Percentiles rank a stretch among this genome's conserved stretches.
These are phyloP conservation scores for Melolontha melolontha DNA, from an alignment of 2,888 invertebrate species.

Conservation along the genomic window DNA sequence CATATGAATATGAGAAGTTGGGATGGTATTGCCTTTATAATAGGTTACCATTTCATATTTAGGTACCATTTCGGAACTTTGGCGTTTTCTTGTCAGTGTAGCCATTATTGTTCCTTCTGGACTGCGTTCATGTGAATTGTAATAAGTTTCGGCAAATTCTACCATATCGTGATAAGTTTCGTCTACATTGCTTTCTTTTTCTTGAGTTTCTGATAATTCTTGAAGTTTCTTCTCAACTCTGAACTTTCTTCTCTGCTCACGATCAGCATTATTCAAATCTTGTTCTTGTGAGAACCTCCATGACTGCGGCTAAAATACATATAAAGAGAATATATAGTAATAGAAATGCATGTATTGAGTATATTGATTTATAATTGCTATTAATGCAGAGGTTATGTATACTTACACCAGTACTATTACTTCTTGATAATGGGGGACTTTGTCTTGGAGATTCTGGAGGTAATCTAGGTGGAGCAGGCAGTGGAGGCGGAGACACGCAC, in stretches of 20 bases:
- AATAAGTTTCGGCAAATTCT: slow-evolving; percentile 94
- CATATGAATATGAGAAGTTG: slow-evolving; percentile 93
- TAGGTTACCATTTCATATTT: slow-evolving; percentile 95
- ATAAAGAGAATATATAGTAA: slow-evolving; percentile 15
- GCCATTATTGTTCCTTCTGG: slow-evolving; percentile 91
- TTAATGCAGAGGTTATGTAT: not conserved
- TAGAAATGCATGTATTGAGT: not conserved
- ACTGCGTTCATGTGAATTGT: slow-evolving; percentile 88
- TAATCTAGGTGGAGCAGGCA: slow-evolving; percentile 65
- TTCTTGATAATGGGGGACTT: slow-evolving; percentile 67
- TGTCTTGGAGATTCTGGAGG: slow-evolving; percentile 67
- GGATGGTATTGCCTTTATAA: slow-evolving; percentile 88
- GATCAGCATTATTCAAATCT: slow-evolving; percentile 67
- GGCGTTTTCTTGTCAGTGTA: slow-evolving; percentile 83
- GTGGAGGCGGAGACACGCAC: slow-evolving; percentile 65
- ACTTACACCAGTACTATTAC: slow-evolving; percentile 66
- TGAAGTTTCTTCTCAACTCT: slow-evolving; percentile 88
- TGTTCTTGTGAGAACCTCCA: slow-evolving; percentile 58
- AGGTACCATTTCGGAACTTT: slow-evolving; percentile 83
- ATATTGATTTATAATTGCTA: not conserved
- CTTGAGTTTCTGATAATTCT: slow-evolving; percentile 77
- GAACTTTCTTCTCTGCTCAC: slow-evolving; percentile 84
- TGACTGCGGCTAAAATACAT: slow-evolving; percentile 56
- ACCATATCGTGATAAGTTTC: slow-evolving; percentile 83
- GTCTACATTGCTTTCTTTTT: slow-evolving; percentile 68